Conservation (phyloP, 2,888 invertebrate species). For the Volucella zonaria region DNA sequence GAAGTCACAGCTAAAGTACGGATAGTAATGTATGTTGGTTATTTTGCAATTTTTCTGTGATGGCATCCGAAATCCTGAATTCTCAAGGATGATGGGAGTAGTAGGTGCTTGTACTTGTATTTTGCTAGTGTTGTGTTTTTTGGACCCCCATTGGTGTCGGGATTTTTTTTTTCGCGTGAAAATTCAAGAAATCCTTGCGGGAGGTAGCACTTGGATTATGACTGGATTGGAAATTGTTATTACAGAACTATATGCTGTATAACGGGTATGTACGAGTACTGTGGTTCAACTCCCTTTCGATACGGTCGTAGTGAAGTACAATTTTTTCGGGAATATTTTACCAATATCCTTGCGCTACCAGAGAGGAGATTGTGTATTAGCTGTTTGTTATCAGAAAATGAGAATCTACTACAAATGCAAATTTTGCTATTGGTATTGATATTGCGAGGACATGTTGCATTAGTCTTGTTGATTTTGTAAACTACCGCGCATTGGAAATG, state of each 20-base stretch:
- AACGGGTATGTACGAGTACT: not conserved
- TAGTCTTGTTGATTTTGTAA: not conserved
- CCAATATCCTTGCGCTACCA: conserved; percentile 25
- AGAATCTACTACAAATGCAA: conserved; percentile 55
- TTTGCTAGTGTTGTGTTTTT: not conserved
- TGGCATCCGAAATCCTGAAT: conserved; percentile 60
- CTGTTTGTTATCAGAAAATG: conserved; percentile 68
- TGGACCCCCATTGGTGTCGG: conserved; percentile 3
- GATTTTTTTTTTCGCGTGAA: not conserved
- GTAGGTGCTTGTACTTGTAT: too few species aligned
- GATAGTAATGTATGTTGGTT: conserved; percentile 67
- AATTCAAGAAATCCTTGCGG: conserved; percentile 37
- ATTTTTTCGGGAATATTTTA: conserved; percentile 19
- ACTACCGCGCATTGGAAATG: not conserved
- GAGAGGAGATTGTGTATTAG: conserved; percentile 17
- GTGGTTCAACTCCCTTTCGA: conserved; percentile 6
- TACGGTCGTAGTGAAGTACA: conserved; percentile 1
- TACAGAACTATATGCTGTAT: conserved; percentile 17
- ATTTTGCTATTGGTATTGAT: conserved; percentile 28
- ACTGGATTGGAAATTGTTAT: conserved; percentile 56
- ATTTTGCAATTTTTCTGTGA: conserved; percentile 63
- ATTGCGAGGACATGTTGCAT: conserved; percentile 7
- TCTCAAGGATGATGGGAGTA: conserved; percentile 20
- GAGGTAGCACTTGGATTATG: conserved; percentile 64
- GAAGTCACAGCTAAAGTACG: conserved; percentile 1